Base-by-base conservation (phyloP, 1,140 invertebrate species). In the Platorchestia sp. region DNA sequence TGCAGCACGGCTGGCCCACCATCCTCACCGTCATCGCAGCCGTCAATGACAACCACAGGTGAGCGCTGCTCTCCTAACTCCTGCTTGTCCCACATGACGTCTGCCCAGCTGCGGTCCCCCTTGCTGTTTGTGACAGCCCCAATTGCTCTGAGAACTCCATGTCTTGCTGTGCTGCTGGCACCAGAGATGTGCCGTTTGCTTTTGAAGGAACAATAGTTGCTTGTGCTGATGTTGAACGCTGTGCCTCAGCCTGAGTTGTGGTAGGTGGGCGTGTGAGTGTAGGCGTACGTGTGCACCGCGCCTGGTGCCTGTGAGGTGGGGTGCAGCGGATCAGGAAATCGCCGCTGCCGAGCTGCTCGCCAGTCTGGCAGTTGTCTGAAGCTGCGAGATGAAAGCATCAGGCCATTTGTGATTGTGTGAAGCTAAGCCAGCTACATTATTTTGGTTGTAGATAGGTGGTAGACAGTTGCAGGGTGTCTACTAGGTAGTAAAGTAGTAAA, bases 21-120 rank as follows among this genome's bases (percentile, higher is more conserved):
- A 98, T 99, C 95, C 98, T 99, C 93, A 98, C 98, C 96, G 99
- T 99, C 96, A 99, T 99, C 97, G 99, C 99, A 95, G 99, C 99
- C 96, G 98, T 99, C 51, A 98, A 98, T 96, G 98, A 99, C 97
- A 98, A 99, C 97, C 99, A 99, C 97, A 98, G 98, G 98, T 99
- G 98, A 95, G 96, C 96, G 41, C 45, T 86, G n/a, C 16, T 75
- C 53, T 75, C 53, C 53, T 36, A n/a, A n/a, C n/a, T n/a, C n/a
- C n/a, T n/a, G n/a, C n/a, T n/a, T n/a, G n/a, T n/a, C n/a, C n/a
- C n/a, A n/a, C n/a, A 75, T 36, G 27, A 75, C 59, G 3, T 3
- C 59, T 75, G 59, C 14, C 36, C 36, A 75, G 59, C 59, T 75
- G 3, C 3, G 7, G 10, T 75, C 36, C 1, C 59, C 27, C 14